phyloP scores from a whole-genome alignment of 2,888 invertebrate genomes.

The Acleris holmiana region DNA sequence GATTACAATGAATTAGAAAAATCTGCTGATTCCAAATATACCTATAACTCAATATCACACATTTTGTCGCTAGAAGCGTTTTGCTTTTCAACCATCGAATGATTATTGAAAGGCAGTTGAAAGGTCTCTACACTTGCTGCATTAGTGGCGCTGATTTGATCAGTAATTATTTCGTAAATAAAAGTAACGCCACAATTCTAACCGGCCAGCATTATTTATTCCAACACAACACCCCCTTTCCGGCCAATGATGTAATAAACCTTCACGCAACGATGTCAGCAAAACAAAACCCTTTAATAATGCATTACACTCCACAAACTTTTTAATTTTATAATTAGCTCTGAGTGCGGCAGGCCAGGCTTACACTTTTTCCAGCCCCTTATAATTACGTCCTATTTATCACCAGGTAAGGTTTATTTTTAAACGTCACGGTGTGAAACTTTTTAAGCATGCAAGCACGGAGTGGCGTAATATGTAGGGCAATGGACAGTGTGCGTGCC shows the following conservation, averaged over 20 bases:
- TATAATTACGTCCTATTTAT: not conserved
- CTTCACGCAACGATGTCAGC: slow-evolving; percentile 1
- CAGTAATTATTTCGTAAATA: too few relatives aligned
- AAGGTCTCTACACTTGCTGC: too few relatives aligned
- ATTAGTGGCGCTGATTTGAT: too few relatives aligned
- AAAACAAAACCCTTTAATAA: slow-evolving; percentile 22
- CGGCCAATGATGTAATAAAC: not conserved
- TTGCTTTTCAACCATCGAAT: too few relatives aligned
- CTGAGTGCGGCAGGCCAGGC: slow-evolving; percentile 17
- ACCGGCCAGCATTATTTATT: not conserved
- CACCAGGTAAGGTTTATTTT: slow-evolving; percentile 1
- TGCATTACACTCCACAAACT: slow-evolving; percentile 29
- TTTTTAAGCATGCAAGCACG: slow-evolving; percentile 22
- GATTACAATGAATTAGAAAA: too few relatives aligned
- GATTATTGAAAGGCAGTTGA: too few relatives aligned
- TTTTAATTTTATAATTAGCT: slow-evolving; percentile 36
- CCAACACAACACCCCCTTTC: not conserved
- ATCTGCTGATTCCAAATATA: too few relatives aligned
- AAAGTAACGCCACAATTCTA: too few relatives aligned
- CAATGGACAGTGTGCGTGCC: slow-evolving; percentile 15
- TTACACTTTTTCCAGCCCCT: not conserved
- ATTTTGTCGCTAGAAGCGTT: too few relatives aligned
- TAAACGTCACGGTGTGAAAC: not conserved
- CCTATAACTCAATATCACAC: too few relatives aligned
- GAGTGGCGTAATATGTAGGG: slow-evolving; percentile 2